A percentile compares a stretch with the other conserved stretches of the same genome.
Evolutionary conservation across 2,797 vertebrate species (phyloP).

Genomic region (Myotis myotis): DNA sequence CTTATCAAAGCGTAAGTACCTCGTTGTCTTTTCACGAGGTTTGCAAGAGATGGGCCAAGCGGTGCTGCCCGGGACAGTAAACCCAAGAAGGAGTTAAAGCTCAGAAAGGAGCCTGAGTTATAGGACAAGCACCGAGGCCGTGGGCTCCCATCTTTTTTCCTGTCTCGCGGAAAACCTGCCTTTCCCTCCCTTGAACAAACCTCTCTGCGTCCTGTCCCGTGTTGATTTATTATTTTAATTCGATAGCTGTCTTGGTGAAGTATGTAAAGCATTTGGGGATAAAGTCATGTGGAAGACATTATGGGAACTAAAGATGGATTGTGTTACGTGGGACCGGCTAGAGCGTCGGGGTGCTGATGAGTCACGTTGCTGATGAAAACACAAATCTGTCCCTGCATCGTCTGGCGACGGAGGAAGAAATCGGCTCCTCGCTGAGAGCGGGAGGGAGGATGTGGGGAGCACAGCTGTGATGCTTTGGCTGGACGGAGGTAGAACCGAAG

Average conservation of each 20-base stretch:
- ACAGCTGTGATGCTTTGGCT: neutral
- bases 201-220: conserved; percentile 17
- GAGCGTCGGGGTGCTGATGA: neutral
- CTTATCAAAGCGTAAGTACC: neutral
- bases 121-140: neutral
- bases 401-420: neutral
- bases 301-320: conserved; percentile 64
- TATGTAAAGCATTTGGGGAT: conserved; percentile 74
- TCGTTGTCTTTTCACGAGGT: neutral
- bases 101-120: neutral
- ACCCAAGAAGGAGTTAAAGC: conserved; percentile 43
- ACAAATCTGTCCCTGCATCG: neutral
- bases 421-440: neutral
- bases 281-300: conserved; percentile 70
- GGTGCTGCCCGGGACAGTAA: neutral
- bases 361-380: neutral
- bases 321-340: neutral
- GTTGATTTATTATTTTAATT: conserved; percentile 80
- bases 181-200: conserved; percentile 44
- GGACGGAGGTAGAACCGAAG: neutral
- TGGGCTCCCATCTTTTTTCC: conserved; percentile 37
- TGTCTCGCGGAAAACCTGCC: conserved; percentile 32
- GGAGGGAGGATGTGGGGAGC: neutral
- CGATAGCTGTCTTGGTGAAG: conserved; percentile 72
- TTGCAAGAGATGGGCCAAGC: neutral